phyloP scores from a whole-genome alignment of 2,797 vertebrate species.

The Peromyscus aztecus region DNA sequence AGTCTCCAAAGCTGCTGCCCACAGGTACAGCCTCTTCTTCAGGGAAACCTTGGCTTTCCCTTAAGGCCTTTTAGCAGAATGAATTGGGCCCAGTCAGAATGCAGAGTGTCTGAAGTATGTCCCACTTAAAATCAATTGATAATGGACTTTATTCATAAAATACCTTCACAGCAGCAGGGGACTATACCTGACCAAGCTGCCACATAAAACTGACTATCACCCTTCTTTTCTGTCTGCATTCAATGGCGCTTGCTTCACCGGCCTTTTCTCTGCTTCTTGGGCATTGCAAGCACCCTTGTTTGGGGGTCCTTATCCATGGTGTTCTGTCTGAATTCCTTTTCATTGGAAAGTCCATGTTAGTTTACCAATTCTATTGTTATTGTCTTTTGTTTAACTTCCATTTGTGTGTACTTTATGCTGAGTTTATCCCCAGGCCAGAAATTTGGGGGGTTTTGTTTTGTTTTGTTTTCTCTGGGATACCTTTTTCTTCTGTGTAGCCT shows the following conservation, averaged over 20 bases:
- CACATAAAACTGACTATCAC: not conserved
- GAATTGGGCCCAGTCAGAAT: not conserved
- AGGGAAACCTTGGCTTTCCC: not conserved
- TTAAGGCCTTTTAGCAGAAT: not conserved
- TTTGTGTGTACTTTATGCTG: not conserved
- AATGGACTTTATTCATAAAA: not conserved
- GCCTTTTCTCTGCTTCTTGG: not conserved
- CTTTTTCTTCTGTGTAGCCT: not conserved
- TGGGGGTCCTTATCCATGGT: not conserved
- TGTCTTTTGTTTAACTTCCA: not conserved
- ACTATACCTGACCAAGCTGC: not conserved
- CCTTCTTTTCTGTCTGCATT: accelerated
- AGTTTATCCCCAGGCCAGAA: not conserved
- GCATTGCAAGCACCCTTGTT: not conserved
- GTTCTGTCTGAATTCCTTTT: not conserved
- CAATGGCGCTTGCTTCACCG: not conserved
- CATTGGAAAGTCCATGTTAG: not conserved
- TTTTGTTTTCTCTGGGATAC: not conserved
- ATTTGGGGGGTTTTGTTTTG: not conserved
- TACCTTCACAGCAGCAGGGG: not conserved
- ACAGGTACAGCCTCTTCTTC: not conserved
- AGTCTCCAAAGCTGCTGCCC: not conserved
- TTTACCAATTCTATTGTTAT: not conserved
- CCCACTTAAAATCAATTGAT: not conserved
- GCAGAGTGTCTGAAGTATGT: not conserved